Evolutionary conservation across 2,888 invertebrate species (phyloP).

Genomic region (Erpobdella octoculata): DNA sequence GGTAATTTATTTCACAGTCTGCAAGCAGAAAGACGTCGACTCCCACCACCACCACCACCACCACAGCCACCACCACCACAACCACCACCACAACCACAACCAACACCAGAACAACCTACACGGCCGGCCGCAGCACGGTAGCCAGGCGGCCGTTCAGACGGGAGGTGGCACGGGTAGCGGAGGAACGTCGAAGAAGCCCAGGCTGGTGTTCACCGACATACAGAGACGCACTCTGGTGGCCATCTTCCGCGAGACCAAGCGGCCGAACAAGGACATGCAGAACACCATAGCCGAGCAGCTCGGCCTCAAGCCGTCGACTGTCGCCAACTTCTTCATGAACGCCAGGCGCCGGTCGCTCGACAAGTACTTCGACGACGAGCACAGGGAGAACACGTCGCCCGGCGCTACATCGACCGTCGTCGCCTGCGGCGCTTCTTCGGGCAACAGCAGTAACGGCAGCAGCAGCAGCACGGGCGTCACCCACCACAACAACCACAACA

Average conservation of each 20-base stretch:
- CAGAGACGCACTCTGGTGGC: constrained; percentile 99
- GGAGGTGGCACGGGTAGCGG: neutral
- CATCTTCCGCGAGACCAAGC: constrained; percentile 99
- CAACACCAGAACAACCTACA: constrained; percentile 2
- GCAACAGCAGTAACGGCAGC: neutral
- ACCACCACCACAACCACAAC: constrained; percentile 4
- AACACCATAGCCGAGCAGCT: constrained; percentile 94
- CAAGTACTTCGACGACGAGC: constrained; percentile 59
- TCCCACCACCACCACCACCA: neutral
- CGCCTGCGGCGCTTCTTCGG: neutral
- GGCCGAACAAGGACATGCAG: constrained; percentile 99
- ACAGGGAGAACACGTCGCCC: constrained; percentile 3
- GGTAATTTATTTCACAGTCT: constrained; percentile 10
- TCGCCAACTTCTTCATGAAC: constrained; percentile 99
- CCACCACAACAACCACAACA: constrained; percentile 8
- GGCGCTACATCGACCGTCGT: neutral
- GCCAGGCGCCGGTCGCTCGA: constrained; percentile 78
- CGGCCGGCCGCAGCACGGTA: neutral
- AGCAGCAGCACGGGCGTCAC: neutral
- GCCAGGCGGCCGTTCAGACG: neutral
- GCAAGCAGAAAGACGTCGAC: constrained; percentile 17
- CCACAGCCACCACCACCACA: constrained; percentile 13
- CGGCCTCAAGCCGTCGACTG: constrained; percentile 90
- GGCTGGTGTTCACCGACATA: constrained; percentile 98
- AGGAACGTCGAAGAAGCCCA: constrained; percentile 75